These are phyloP conservation scores for Nymphalis polychloros DNA, from an alignment of 2,888 invertebrate species.

Conservation along the genomic window DNA sequence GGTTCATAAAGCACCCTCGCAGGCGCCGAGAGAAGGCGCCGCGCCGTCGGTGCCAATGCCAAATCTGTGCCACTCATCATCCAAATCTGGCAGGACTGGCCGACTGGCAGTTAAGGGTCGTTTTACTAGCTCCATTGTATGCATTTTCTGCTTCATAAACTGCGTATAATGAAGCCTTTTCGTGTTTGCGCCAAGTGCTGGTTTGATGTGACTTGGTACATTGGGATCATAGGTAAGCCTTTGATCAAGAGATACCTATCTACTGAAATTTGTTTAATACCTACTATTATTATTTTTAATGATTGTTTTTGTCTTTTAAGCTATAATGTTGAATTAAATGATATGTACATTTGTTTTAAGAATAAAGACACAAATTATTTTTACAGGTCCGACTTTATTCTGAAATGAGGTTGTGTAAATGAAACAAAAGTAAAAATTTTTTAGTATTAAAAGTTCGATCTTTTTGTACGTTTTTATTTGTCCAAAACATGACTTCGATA, in stretches of 20 bases:
- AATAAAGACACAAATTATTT: too few species aligned
- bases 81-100: conserved; percentile 66
- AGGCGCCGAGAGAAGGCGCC: conserved; percentile 64
- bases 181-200: conserved; percentile 42
- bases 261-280: neutral
- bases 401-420: too few species aligned
- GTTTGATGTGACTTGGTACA: conserved; percentile 23
- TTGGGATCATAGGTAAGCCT: neutral
- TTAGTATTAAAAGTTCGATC: too few species aligned
- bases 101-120: conserved; percentile 37
- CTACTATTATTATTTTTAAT: too few species aligned
- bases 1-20: conserved; percentile 75
- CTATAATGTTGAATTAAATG: too few species aligned
- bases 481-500: too few species aligned
- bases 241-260: neutral
- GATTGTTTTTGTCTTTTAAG: too few species aligned
- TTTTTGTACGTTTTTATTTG: too few species aligned
- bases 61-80: conserved; percentile 72
- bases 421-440: too few species aligned
- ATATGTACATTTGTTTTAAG: too few species aligned
- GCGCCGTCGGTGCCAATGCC: conserved; percentile 64
- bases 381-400: too few species aligned
- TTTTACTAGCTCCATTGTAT: conserved; percentile 46
- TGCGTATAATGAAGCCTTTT: conserved; percentile 44
- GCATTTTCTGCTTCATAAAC: conserved; percentile 71